Evolutionary conservation across 2,888 invertebrate species (phyloP).

Genomic region (Leptothorax acervorum): DNA sequence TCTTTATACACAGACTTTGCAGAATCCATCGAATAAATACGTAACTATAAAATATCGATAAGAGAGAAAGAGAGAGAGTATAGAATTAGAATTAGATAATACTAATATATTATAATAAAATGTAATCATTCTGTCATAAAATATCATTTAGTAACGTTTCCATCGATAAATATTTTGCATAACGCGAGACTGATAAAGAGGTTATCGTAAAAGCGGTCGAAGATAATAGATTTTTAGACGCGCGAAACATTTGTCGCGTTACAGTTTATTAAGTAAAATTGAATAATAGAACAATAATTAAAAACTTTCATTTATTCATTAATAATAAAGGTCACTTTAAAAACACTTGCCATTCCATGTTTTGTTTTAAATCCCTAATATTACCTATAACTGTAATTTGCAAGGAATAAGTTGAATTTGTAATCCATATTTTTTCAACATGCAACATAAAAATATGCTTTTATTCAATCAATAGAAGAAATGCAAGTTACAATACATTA

Average conservation of each 20-base stretch:
- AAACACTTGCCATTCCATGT: neutral
- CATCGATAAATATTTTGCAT: neutral
- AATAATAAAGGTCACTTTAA: neutral
- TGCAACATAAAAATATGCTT: neutral
- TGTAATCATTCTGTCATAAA: neutral
- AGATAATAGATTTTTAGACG: neutral
- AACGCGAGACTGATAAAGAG: neutral
- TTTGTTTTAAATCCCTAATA: neutral
- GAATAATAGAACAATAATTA: neutral
- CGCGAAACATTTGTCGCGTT: neutral
- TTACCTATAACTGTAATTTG: neutral
- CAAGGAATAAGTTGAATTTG: neutral
- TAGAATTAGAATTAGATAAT: neutral
- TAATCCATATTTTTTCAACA: neutral
- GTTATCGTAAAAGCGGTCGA: neutral
- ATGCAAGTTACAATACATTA: neutral
- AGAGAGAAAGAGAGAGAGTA: neutral
- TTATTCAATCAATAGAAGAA: neutral
- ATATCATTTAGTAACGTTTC: constrained; percentile 1
- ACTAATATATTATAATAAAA: neutral
- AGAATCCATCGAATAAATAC: neutral
- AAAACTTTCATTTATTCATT: neutral
- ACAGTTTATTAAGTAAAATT: neutral
- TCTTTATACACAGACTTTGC: neutral
- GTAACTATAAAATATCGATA: neutral